Evolutionary conservation across 2,888 invertebrate species (phyloP).

Genomic region (Seira sanloemensis): DNA sequence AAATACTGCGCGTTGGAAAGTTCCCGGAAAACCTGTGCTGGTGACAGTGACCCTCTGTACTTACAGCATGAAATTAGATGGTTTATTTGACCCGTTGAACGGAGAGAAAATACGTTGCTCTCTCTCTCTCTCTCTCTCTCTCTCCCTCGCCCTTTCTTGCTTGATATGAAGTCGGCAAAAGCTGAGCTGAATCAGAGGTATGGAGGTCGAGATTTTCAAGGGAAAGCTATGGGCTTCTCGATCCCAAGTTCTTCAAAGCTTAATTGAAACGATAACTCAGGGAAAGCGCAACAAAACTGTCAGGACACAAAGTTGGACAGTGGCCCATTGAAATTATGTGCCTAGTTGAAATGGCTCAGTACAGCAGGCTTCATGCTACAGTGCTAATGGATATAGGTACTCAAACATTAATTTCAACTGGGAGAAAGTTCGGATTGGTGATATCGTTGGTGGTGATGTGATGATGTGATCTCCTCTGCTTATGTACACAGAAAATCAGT

Average conservation of each 20-base stretch:
- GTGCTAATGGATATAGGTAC: constrained; percentile 34
- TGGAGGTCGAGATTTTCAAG: constrained; percentile 58
- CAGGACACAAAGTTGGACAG: constrained; percentile 62
- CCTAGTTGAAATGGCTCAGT: constrained; percentile 17
- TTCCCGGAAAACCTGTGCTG: constrained; percentile 44
- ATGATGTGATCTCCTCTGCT: no score
- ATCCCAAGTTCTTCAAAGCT: constrained; percentile 60
- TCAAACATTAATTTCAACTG: constrained; percentile 42
- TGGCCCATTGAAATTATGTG: constrained; percentile 56
- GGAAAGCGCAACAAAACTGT: constrained; percentile 56
- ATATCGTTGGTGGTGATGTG: background rate
- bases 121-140: no score
- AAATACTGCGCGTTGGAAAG: no score
- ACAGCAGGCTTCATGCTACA: no score
- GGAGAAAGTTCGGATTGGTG: constrained; percentile 7
- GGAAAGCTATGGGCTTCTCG: no score
- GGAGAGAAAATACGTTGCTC: no score
- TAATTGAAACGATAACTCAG: constrained; percentile 67
- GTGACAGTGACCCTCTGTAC: constrained; percentile 57
- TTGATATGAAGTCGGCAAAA: no score
- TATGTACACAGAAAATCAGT: background rate
- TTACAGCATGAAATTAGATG: no score
- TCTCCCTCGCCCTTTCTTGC: no score
- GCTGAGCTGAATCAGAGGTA: constrained; percentile 58
- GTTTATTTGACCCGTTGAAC: no score